Percentiles rank a stretch among this genome's conserved stretches.
Conservation (phyloP, 2,797 vertebrate species). For the Gymnothorax reevesii region DNA sequence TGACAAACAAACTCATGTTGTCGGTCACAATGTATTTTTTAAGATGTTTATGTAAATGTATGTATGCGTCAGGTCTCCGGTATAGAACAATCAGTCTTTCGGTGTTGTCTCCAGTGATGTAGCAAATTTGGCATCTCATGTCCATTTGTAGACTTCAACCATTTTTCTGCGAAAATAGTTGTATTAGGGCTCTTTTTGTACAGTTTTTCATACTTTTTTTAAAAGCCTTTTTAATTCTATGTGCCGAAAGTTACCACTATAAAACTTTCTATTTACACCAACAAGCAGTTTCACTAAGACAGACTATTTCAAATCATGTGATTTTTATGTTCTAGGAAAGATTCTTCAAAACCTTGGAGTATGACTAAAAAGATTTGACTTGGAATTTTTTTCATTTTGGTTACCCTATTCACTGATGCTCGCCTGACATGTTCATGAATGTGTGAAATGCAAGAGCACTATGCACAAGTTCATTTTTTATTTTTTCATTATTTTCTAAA, state of each 20-base stretch:
- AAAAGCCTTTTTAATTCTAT: conserved; percentile 33
- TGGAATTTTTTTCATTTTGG: not conserved
- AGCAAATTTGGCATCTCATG: conserved; percentile 10
- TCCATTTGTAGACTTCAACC: conserved; percentile 11
- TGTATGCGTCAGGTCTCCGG: not conserved
- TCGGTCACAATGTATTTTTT: conserved; percentile 28
- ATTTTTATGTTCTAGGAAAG: conserved; percentile 14
- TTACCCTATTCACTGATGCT: not conserved
- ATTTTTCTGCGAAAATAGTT: conserved; percentile 1
- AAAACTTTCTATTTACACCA: conserved; percentile 20
- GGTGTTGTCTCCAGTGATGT: not conserved
- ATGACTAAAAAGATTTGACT: not conserved
- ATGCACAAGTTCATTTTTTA: conserved; percentile 19
- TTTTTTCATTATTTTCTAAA: conserved; percentile 21
- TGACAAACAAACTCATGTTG: conserved; percentile 23
- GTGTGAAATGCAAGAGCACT: conserved; percentile 25
- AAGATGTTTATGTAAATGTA: conserved; percentile 9
- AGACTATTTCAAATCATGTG: conserved; percentile 15
- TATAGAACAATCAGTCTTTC: not conserved
- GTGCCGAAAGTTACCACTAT: conserved; percentile 34
- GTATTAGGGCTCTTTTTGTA: conserved; percentile 32
- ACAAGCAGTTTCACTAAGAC: conserved; percentile 5
- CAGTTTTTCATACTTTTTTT: conserved; percentile 35
- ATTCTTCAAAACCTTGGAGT: not conserved
- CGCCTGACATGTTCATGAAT: not conserved